Percentiles rank a stretch among this genome's conserved stretches.
phyloP scores from a whole-genome alignment of 1,140 invertebrate species.

The Eupeodes corollae region DNA sequence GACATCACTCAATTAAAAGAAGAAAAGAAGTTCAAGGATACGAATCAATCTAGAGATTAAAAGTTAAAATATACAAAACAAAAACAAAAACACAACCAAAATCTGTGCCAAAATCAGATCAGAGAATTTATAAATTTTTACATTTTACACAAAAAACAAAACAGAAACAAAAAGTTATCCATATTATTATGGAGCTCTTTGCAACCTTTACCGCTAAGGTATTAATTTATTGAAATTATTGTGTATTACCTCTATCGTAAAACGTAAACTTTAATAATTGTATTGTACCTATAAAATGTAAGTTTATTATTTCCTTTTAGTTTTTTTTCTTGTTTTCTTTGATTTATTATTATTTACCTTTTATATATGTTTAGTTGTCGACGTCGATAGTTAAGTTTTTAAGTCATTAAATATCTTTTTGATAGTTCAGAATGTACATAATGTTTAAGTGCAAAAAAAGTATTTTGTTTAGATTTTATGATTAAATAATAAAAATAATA shows the following conservation, averaged over 20 bases:
- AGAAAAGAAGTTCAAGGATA: background rate
- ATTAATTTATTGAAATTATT: no score
- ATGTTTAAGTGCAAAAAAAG: background rate
- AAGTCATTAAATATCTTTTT: background rate
- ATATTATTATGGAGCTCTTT: no score
- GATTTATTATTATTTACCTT: constrained; percentile 2
- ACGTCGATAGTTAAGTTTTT: no score
- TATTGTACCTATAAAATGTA: background rate
- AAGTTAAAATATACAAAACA: background rate
- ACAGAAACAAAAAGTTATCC: no score
- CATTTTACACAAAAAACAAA: no score
- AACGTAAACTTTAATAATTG: background rate
- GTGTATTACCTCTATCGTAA: background rate
- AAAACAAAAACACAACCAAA: background rate
- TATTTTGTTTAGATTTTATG: no score
- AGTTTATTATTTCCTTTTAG: constrained; percentile 1
- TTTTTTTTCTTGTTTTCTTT: constrained; percentile 3
- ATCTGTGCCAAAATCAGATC: background rate
- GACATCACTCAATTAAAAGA: constrained; percentile 56
- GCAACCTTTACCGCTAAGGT: no score
- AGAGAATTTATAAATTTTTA: no score
- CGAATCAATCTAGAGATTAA: background rate
- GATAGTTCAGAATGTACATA: constrained; percentile 4
- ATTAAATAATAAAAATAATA: no score
- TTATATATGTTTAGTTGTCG: constrained; percentile 4